Evolutionary conservation across 2,113 vertebrate species (phyloP), one percentile per base, ranked within the genome.

Genomic region (Antennarius striatus): DNA sequence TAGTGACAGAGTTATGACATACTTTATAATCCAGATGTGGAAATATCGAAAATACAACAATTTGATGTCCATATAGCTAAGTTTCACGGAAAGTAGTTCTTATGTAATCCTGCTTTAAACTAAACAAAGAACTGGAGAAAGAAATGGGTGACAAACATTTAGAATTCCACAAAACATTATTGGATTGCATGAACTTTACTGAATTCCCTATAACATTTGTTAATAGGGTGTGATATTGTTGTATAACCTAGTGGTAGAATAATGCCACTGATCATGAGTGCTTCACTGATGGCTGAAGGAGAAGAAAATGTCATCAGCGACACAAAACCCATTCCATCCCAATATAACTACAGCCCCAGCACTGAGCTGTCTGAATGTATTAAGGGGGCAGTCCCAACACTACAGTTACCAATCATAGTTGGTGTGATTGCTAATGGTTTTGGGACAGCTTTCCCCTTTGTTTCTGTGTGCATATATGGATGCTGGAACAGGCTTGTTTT

Each of bases 371-470:
- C 2, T 1, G 6, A 29, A 11, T 16, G 43, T 42, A 43, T 7
- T 43, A 30, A 36, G 3, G 15, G 48, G 53, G n/a, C 57, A 15
- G 75, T 28, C n/a, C 22, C 59, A 49, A 40, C 63, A 70, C 70
- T 68, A 60, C 63, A 68, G 78, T 67, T 71, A 65, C 39, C 68
- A 22, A 42, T 49, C 69, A 77, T 63, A 65, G 76, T 68, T 56
- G 45, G 53, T 56, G 65, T 62, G 75, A 75, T 69, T 59, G 56
- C 58, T 72, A 59, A 32, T 50, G 67, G 57, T 63, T 62, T 62
- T 48, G 62, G 75, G 70, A 75, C 78, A 75, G 57, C 39, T 46
- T 65, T 70, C 64, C 49, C 46, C 14, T 17, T 45, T 10, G 14
- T 59, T 45, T 67, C 42, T 58, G 64, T 55, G 13, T 51, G 28